These are phyloP conservation scores for Nyctereutes procyonoides DNA, from an alignment of 2,113 vertebrate genomes.

Conservation along the genomic window DNA sequence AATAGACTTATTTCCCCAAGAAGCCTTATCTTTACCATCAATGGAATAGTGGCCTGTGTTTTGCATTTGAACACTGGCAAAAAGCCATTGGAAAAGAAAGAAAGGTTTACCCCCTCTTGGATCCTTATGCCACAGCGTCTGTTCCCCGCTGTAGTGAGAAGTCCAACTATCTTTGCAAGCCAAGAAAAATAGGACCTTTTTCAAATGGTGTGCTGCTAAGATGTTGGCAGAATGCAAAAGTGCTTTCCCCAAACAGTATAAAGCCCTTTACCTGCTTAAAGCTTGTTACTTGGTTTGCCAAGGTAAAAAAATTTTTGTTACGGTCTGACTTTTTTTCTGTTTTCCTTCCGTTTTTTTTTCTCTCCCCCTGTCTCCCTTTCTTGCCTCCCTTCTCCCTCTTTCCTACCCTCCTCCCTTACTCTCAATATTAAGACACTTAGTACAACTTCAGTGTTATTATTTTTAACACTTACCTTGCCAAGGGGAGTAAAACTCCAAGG, in stretches of 20 bases:
- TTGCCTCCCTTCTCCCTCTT: neutral
- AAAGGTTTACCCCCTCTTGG: slow-evolving; percentile 60
- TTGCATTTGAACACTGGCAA: slow-evolving; percentile 29
- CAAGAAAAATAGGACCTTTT: slow-evolving; percentile 61
- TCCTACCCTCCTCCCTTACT: no score
- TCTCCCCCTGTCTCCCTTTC: neutral
- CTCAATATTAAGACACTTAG: neutral
- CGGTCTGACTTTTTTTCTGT: neutral
- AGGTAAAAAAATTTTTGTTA: neutral
- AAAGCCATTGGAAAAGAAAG: neutral
- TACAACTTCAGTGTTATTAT: neutral
- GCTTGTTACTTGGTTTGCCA: neutral
- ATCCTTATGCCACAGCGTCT: slow-evolving; percentile 68
- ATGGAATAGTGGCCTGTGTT: neutral
- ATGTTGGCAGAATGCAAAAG: slow-evolving; percentile 36
- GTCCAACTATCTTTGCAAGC: slow-evolving; percentile 51
- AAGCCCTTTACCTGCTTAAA: slow-evolving; percentile 6
- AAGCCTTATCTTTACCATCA: neutral
- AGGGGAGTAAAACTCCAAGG: neutral
- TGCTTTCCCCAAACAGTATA: neutral
- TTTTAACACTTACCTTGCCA: neutral
- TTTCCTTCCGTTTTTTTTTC: no score
- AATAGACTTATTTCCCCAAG: neutral
- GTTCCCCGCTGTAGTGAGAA: slow-evolving; percentile 41
- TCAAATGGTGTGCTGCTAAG: neutral